phyloP scores from a whole-genome alignment of 2,113 vertebrate species.

The Parotia lawesii region DNA sequence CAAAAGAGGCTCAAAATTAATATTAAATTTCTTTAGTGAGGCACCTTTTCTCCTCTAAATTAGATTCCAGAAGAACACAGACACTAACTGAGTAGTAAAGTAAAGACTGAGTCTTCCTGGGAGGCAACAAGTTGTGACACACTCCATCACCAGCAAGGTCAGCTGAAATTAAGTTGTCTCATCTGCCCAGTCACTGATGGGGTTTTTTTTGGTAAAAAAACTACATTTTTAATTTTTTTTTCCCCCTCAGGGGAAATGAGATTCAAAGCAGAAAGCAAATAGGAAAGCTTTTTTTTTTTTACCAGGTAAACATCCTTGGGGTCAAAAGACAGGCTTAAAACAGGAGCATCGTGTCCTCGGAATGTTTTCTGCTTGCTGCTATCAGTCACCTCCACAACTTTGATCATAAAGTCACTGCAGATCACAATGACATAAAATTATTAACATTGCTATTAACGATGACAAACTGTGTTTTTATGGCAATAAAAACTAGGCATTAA shows the following conservation, averaged over 20 bases:
- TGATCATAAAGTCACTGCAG: constrained; percentile 92
- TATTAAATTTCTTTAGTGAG: background rate
- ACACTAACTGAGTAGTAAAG: background rate
- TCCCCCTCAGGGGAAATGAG: background rate
- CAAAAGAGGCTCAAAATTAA: background rate
- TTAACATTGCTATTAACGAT: background rate
- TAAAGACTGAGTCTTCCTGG: background rate
- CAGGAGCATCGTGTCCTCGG: constrained; percentile 88
- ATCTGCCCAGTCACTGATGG: background rate
- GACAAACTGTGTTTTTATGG: background rate
- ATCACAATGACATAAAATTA: background rate
- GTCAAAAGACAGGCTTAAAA: constrained; percentile 92
- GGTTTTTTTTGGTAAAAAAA: background rate
- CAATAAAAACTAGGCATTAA: background rate
- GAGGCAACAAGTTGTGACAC: background rate
- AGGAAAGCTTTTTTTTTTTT: background rate
- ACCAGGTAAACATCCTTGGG: constrained; percentile 89
- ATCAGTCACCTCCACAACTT: constrained; percentile 90
- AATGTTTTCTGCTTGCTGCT: constrained; percentile 93
- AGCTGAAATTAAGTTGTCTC: background rate
- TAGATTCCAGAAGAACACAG: background rate
- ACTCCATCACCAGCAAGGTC: background rate
- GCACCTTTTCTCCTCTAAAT: background rate
- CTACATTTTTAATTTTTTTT: background rate
- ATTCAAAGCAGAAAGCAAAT: background rate